Base-by-base conservation (phyloP, 2,888 invertebrate species). In the Drosophila falleni region DNA sequence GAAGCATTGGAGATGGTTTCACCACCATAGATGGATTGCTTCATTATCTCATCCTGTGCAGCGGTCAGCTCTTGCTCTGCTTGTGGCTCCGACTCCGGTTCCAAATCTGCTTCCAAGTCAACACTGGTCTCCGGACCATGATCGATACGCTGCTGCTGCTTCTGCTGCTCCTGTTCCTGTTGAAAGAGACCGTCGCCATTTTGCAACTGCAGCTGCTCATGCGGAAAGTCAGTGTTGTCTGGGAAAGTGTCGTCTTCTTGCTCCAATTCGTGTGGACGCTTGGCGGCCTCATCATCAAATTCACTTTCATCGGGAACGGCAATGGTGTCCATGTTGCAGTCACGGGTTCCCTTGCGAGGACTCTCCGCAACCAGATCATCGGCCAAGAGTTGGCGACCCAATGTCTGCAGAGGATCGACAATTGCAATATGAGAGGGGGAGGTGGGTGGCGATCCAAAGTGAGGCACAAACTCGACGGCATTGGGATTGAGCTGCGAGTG, bases 401-500 rank as follows among this genome's bases (percentile, higher is more conserved):
- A 15, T 1, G 71, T 29, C n/a, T 68, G 70, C 0, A 83, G 9
- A 0, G 80, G 60, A 15, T 79, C 85, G 6, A 19, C 74, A 5
- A 56, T 23, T 15, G 33, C 23, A 13, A 42, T 33, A 11, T 11
- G 31, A 5, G 46, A 6, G 8, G 50, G 29, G 1, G 60, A 26
- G 9, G 51, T 29, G 10, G 97, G 97, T 55, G 87, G 90, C 2
- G 91, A 90, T 0, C 90, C 90, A 69, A 87, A 90, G 15, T 75
- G 82, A 3, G 92, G 92, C 66, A 97, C 94, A 92, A 97, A 97
- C 93, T 96, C 97, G n/a, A 96, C 96, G 16, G 97, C 97, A 87
- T 97, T 95, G 0, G 97, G 97, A 93, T 97, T 97, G 79, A 97
- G 92, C 68, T 96, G 96, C 46, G 96, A 97, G 93, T 95, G 95